Base-by-base conservation (phyloP, 2,113 vertebrate species). In the Vulpes lagopus region DNA sequence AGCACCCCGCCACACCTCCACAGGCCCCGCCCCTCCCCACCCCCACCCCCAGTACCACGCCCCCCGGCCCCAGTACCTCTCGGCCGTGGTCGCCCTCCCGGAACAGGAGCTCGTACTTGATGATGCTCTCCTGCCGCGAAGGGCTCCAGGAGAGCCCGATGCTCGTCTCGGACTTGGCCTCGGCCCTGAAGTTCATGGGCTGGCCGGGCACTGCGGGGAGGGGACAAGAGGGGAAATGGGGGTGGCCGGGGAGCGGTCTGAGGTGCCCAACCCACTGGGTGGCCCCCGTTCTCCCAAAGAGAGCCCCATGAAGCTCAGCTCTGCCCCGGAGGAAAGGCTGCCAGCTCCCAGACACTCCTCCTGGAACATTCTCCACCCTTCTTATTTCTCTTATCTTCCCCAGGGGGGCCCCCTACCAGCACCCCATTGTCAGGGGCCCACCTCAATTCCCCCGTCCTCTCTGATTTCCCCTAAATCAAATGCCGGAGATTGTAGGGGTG, bases 161-260 rank as follows among this genome's bases (percentile, higher is more conserved):
- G 97, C 99, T 99, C 0, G 99, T 99, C 98, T 99, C 99, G 0
- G 99, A 99, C 97, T 99, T 99, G 91, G 99, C 99, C 74, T 99
- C 99, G 0, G 99, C 99, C 98, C 99, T 99, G 98, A 99, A 99
- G 98, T 99, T 99, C 99, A 99, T 99, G 5, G 99, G 99, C 98
- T 99, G 99, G 95, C 99, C 99, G 0, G 99, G 99, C 97, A 99
- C 99, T 99, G 97, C 4, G 69, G 51, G 80, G 25, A 2, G 43
- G 55, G 79, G 76, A 8, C 6, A 51, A 22, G 32, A 35, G 60
- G 71, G 95, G 3, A 22, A 38, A 27, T 32, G 51, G 78, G 27
- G 49, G 5, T 20, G 12, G 11, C 19, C 32, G 23, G 57, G 64
- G 89, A 38, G 95, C 10, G 27, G 22, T 25, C 17, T 22, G 71